A percentile compares a stretch with the other conserved stretches of the same genome.
Conservation (phyloP, 2,113 vertebrate species). For the Syngnathus typhle region DNA sequence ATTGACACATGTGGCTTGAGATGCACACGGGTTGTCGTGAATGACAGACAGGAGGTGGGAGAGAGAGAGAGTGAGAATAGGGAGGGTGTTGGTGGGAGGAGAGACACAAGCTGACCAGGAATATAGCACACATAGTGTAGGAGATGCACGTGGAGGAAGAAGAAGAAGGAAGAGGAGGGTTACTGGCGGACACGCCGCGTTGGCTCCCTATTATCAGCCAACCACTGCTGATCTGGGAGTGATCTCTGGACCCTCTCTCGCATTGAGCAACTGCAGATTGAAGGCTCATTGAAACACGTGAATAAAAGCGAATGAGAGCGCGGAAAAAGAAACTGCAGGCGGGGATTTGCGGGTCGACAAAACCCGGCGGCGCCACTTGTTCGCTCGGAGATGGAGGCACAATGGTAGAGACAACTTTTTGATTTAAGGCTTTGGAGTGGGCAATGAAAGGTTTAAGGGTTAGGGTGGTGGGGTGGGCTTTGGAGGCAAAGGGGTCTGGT, state of each 20-base stretch:
- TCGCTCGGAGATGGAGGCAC: background rate
- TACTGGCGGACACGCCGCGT: slow-evolving; percentile 34
- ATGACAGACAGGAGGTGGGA: slow-evolving; percentile 15
- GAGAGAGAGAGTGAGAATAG: background rate
- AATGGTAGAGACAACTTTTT: slow-evolving; percentile 27
- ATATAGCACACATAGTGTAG: slow-evolving; percentile 22
- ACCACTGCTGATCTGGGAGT: slow-evolving; percentile 21
- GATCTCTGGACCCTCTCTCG: slow-evolving; percentile 65
- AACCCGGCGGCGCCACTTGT: background rate
- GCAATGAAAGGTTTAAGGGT: slow-evolving; percentile 47
- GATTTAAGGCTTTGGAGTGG: slow-evolving; percentile 38
- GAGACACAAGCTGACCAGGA: slow-evolving; percentile 27
- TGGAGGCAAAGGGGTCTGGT: slow-evolving; percentile 29
- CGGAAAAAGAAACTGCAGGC: background rate
- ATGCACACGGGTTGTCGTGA: slow-evolving; percentile 10
- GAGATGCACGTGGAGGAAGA: slow-evolving; percentile 33
- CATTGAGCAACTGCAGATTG: slow-evolving; percentile 54
- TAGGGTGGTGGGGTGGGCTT: slow-evolving; percentile 19
- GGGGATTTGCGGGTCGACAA: background rate
- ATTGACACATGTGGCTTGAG: background rate
- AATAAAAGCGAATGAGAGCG: background rate
- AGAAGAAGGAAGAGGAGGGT: slow-evolving; percentile 29
- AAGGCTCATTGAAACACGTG: slow-evolving; percentile 20
- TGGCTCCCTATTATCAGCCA: slow-evolving; percentile 49
- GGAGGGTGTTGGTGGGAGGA: slow-evolving; percentile 7